Evolutionary conservation across 1,140 invertebrate species (phyloP).

Genomic region (Latrodectus geometricus): DNA sequence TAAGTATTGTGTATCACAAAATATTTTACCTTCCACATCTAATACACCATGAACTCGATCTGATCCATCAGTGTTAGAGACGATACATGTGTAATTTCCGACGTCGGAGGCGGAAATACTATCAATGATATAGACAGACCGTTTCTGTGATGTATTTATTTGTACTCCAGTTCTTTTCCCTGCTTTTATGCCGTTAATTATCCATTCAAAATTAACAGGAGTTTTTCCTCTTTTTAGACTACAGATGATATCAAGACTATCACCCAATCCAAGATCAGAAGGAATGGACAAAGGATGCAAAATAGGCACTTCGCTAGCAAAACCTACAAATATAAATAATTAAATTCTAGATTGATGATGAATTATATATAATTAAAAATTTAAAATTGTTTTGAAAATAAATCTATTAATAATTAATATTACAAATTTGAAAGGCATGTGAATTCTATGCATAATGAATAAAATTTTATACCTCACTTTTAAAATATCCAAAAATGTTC

Average conservation of each 20-base stretch:
- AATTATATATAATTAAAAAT: not conserved
- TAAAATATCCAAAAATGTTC: too few species aligned
- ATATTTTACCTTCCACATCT: constrained; percentile 59
- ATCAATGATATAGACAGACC: constrained; percentile 22
- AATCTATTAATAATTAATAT: not conserved
- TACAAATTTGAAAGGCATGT: not conserved
- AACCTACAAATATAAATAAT: not conserved
- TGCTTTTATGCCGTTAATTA: not conserved
- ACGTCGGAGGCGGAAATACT: constrained; percentile 25
- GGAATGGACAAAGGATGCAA: constrained; percentile 36
- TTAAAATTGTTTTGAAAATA: not conserved
- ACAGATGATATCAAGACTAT: constrained; percentile 38
- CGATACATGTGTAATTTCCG: constrained; percentile 61
- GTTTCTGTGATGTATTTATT: constrained; percentile 20
- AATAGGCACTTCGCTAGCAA: constrained; percentile 1
- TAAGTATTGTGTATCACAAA: too few species aligned
- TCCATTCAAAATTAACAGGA: constrained; percentile 55
- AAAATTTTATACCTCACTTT: too few species aligned
- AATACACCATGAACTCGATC: constrained; percentile 30
- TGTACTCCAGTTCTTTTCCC: not conserved
- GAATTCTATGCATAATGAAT: too few species aligned
- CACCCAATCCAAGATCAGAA: constrained; percentile 37
- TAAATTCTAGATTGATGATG: not conserved
- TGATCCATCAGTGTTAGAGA: constrained; percentile 42
- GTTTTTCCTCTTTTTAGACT: constrained; percentile 39